Conservation (phyloP, 2,888 invertebrate species). For the Heliconius ethilla region DNA sequence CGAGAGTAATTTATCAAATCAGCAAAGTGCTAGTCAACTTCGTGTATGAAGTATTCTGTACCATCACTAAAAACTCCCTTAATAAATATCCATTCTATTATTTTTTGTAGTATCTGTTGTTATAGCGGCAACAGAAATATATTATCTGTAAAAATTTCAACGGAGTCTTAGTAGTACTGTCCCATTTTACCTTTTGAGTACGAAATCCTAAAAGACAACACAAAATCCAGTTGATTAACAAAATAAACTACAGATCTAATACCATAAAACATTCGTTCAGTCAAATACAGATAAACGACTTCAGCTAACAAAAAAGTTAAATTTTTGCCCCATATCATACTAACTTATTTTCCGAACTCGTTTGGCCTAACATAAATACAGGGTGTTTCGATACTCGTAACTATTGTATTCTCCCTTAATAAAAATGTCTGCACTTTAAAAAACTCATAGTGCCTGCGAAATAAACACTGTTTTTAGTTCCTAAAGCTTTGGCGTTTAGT, state of each 20-base stretch:
- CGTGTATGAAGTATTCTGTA: too few species aligned
- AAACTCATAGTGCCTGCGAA: conserved; percentile 25
- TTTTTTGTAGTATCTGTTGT: too few species aligned
- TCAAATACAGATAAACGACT: not conserved
- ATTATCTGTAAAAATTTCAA: too few species aligned
- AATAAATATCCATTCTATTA: too few species aligned
- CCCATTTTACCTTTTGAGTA: too few species aligned
- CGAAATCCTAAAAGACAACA: not conserved
- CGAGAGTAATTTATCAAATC: too few species aligned
- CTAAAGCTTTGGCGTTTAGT: conserved; percentile 11
- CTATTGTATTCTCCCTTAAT: conserved; percentile 25
- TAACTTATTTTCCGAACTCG: conserved; percentile 19
- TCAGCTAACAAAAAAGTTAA: not conserved
- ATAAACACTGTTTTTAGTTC: conserved; percentile 21
- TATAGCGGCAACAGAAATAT: too few species aligned
- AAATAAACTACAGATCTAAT: not conserved
- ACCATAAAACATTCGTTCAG: not conserved
- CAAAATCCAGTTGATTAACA: not conserved
- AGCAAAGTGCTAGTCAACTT: too few species aligned
- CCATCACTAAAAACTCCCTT: too few species aligned
- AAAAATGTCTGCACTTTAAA: conserved; percentile 20
- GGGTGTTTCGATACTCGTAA: conserved; percentile 2
- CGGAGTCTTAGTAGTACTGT: too few species aligned
- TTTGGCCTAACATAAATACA: conserved; percentile 5
- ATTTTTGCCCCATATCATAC: not conserved